A percentile compares a stretch with the other conserved stretches of the same genome.
Conservation (phyloP, 2,888 invertebrate species). For the Pollenia labialis region DNA sequence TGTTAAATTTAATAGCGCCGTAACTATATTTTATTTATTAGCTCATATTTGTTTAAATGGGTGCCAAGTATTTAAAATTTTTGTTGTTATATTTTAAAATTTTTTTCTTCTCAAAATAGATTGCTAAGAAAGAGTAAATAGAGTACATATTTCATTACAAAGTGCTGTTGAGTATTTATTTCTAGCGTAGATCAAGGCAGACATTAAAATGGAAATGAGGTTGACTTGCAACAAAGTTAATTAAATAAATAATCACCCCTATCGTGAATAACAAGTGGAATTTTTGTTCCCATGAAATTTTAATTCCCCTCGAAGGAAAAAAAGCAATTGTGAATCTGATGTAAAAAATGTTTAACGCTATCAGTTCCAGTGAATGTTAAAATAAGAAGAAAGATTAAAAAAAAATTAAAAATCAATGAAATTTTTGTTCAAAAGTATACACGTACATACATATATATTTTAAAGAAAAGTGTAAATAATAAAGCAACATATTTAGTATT, state of each 20-base stretch:
- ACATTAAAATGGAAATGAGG: conserved; percentile 60
- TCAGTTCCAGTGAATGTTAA: too few relatives aligned
- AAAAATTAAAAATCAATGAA: too few relatives aligned
- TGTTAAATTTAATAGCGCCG: conserved; percentile 20
- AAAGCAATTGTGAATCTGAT: too few relatives aligned
- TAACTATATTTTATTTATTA: conserved; percentile 40
- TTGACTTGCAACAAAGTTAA: conserved; percentile 13
- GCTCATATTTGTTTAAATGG: conserved; percentile 46
- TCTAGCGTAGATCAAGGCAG: conserved; percentile 68
- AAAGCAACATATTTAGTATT: too few relatives aligned
- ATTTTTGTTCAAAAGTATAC: too few relatives aligned
- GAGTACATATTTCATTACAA: neutral
- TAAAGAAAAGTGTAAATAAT: too few relatives aligned
- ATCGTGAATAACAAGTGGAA: too few relatives aligned
- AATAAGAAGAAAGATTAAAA: too few relatives aligned
- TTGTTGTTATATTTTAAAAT: neutral
- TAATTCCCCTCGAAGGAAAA: too few relatives aligned
- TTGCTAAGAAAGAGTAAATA: conserved; percentile 24
- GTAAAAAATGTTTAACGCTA: too few relatives aligned
- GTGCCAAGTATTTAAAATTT: conserved; percentile 29
- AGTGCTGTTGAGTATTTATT: neutral
- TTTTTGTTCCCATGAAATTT: too few relatives aligned
- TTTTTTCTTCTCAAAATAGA: conserved; percentile 7
- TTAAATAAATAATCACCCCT: conserved; percentile 11
- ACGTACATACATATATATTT: too few relatives aligned